Evolutionary conservation across 2,888 invertebrate genomes (phyloP).

Genomic region (Diarsia brunnea): DNA sequence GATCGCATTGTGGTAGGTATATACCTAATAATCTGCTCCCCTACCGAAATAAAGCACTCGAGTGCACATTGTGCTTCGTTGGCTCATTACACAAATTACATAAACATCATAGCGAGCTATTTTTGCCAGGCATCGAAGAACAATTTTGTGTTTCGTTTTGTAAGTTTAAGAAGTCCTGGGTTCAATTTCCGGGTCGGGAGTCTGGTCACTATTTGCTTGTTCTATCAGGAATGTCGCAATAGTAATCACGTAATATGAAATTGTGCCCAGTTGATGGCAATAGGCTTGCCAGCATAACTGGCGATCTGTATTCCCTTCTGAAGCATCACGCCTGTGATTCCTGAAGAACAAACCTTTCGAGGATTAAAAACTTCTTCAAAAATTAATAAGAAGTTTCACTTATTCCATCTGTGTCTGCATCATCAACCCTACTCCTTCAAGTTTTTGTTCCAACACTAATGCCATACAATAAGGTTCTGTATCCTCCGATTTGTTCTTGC

Average conservation of each 20-base stretch:
- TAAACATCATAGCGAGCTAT: not conserved
- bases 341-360: not conserved
- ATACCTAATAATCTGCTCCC: not conserved
- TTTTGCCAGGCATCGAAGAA: not conserved
- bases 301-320: not conserved
- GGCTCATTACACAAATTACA: not conserved
- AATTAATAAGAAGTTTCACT: not conserved
- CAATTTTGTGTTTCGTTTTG: not conserved
- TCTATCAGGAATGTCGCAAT: not conserved
- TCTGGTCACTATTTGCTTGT: not conserved
- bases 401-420: constrained; percentile 1
- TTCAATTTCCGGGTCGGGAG: not conserved
- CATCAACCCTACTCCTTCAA: constrained; percentile 20
- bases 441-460: constrained; percentile 57
- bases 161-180: not conserved
- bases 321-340: no score
- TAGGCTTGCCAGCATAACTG: not conserved
- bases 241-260: not conserved
- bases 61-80: not conserved
- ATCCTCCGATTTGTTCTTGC: constrained; percentile 64
- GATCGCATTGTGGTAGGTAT: not conserved
- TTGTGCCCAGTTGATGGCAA: not conserved
- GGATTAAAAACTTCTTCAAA: not conserved
- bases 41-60: not conserved
- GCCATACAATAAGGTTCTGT: constrained; percentile 63